Base-by-base conservation (phyloP, 2,113 vertebrate genomes). In the Recurvirostra avosetta region DNA sequence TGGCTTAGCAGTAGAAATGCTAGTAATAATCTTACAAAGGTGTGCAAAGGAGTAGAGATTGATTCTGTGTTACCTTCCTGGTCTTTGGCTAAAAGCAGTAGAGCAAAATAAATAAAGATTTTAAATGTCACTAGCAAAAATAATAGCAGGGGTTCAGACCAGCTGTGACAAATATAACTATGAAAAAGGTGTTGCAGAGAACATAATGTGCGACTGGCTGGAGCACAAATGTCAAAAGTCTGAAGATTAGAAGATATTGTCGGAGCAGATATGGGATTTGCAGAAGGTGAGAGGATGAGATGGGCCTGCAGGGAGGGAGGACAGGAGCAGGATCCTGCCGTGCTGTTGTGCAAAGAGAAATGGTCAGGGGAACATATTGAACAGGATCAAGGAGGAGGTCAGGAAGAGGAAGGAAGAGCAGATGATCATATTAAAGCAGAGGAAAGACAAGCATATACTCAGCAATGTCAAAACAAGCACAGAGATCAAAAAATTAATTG, bases 161-260 rank as follows among this genome's bases (percentile, higher is more conserved):
- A 40, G 5, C 5, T 73, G 6, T 76, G 36, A 56, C 21, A 88
- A 82, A 61, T 40, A 5, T 4, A 65, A 18, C 32, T 52, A 25
- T 22, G 78, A 45, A 71, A 63, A 26, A 62, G 6, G 7, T 50
- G 18, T 55, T 80, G 9, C 6, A 83, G 58, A 53, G 26, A 30
- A 22, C 0, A 0, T 43, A 53, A 62, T 26, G 11, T 34, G 30
- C 58, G 17, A 74, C 34, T n/a, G 9, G 6, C 26, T 83, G 34
- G 12, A 76, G 16, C 6, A 82, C 20, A 61, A 45, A 62, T 34
- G 23, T 86, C 6, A 82, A 55, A 82, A 82, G 36, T 45, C 49
- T 43, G 32, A 84, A 73, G 6, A 56, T 45, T 49, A 52, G 41
- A 30, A 93, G 74, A 27, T 22, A 32, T 17, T 84, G 6, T 50